phyloP scores from a whole-genome alignment of 64 coral and sea anemone species.

The Catalaphyllia jardinei region DNA sequence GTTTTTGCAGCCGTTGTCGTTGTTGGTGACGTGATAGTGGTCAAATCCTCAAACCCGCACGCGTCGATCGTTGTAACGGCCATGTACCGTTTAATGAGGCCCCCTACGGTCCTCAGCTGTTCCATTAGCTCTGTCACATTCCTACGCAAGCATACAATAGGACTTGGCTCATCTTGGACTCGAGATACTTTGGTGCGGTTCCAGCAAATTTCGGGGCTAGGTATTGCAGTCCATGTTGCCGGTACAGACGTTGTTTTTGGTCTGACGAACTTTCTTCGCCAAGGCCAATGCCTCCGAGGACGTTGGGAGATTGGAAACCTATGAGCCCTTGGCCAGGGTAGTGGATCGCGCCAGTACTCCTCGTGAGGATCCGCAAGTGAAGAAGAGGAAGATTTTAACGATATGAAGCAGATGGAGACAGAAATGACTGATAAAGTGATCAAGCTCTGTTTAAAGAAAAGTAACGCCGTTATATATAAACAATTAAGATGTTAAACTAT shows the following conservation, averaged over 20 bases:
- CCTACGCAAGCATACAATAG: not conserved
- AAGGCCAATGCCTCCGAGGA: not conserved
- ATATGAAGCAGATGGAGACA: not conserved
- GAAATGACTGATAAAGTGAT: not conserved
- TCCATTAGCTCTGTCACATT: not conserved
- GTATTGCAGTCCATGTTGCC: not conserved
- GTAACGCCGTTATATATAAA: not conserved
- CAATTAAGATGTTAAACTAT: too few relatives aligned
- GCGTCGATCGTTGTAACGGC: not conserved
- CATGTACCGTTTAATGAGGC: not conserved
- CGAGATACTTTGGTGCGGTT: not conserved
- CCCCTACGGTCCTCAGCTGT: not conserved
- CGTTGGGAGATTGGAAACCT: not conserved
- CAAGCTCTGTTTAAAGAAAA: slow-evolving; percentile 5
- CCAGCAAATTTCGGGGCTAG: not conserved
- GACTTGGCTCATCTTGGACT: not conserved
- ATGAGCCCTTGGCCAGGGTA: not conserved
- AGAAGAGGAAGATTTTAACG: not conserved
- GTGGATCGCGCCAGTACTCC: not conserved
- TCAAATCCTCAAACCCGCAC: slow-evolving; percentile 5
- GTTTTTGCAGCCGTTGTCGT: not conserved
- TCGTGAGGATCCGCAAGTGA: not conserved
- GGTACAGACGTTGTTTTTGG: not conserved
- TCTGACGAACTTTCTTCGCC: not conserved
- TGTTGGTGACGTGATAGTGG: not conserved